Conservation (phyloP, 1,140 invertebrate species). For the Dendrolimus kikuchii region DNA sequence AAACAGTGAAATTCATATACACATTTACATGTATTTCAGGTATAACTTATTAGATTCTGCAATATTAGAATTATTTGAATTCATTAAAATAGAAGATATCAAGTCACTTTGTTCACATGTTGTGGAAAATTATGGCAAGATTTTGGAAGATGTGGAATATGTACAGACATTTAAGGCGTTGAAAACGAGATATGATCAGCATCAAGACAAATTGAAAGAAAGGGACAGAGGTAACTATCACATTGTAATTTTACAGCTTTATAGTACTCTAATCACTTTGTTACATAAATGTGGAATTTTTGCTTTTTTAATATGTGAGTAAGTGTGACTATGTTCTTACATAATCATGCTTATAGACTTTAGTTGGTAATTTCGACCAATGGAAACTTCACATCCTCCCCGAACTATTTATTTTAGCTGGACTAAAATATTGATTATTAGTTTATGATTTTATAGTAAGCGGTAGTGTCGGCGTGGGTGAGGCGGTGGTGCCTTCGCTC, state of each 20-base stretch:
- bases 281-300: too few species aligned
- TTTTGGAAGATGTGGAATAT: conserved; percentile 94
- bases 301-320: too few species aligned
- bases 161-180: conserved; percentile 97
- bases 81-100: conserved; percentile 97
- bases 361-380: too few species aligned
- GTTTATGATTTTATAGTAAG: conserved; percentile 29
- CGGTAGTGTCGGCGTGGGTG: conserved; percentile 53
- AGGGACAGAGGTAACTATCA: conserved; percentile 78
- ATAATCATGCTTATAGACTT: too few species aligned
- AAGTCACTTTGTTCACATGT: conserved; percentile 95
- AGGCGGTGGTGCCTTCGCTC: conserved; percentile 80
- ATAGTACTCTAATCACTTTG: too few species aligned
- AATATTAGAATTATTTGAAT: conserved; percentile 99
- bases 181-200: conserved; percentile 93
- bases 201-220: conserved; percentile 92
- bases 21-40: conserved; percentile 60
- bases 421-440: too few species aligned
- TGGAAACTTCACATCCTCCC: too few species aligned
- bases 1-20: neutral
- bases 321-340: too few species aligned
- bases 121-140: conserved; percentile 95
- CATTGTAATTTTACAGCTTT: neutral
- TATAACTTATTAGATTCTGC: conserved; percentile 99
- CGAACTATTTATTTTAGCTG: too few species aligned